phyloP scores from a whole-genome alignment of 1,140 invertebrate species.

The Eriocheir sinensis region DNA sequence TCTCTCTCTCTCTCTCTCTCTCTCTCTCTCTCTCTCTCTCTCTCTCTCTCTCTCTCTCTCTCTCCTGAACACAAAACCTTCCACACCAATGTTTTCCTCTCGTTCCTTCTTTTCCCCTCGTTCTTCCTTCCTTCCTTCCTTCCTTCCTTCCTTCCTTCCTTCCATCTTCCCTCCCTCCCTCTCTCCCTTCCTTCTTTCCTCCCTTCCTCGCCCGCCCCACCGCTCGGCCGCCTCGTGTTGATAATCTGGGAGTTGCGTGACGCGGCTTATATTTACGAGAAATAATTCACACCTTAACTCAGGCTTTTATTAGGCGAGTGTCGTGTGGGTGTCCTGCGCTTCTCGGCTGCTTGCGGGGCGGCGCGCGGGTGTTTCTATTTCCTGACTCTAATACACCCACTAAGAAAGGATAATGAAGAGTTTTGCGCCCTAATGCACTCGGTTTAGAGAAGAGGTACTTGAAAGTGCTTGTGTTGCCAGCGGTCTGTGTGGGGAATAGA shows the following conservation, averaged over 20 bases:
- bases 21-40: too few species aligned
- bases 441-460: background rate
- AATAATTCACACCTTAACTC: slow-evolving; percentile 9
- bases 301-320: background rate
- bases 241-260: slow-evolving; percentile 12
- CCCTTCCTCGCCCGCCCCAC: too few species aligned
- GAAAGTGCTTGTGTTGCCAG: slow-evolving; percentile 6
- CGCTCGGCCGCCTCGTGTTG: too few species aligned
- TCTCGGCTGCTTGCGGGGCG: background rate
- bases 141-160: too few species aligned
- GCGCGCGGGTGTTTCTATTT: background rate
- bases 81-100: too few species aligned
- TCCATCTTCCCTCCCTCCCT: too few species aligned
- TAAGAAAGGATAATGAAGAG: background rate
- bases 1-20: too few species aligned
- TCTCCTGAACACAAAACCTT: background rate
- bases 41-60: background rate
- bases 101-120: too few species aligned
- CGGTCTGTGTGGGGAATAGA: background rate
- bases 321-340: background rate
- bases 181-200: background rate
- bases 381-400: background rate
- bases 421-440: background rate
- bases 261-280: background rate
- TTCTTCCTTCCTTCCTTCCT: background rate